These are phyloP conservation scores for Ormyrus nitidulus DNA, from an alignment of 2,888 invertebrate genomes.

Conservation along the genomic window DNA sequence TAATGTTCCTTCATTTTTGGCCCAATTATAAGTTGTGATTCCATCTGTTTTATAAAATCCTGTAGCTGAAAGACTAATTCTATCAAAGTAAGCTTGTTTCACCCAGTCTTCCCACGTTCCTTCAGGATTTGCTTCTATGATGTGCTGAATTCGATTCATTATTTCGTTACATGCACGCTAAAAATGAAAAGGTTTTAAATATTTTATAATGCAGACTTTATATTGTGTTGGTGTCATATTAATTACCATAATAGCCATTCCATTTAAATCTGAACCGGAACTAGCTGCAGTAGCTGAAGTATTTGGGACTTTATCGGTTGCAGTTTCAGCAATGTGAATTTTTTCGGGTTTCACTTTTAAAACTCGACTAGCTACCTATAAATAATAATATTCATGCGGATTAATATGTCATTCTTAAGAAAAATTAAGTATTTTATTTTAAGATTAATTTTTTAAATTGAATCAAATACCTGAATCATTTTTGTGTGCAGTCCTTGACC, in stretches of 20 bases:
- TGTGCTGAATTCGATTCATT: conserved; percentile 84
- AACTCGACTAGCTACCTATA: conserved; percentile 83
- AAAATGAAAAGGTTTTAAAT: conserved; percentile 47
- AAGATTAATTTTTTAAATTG: background rate
- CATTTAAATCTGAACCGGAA: conserved; percentile 91
- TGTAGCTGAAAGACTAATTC: conserved; percentile 88
- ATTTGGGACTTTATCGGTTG: conserved; percentile 94
- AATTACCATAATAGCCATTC: conserved; percentile 87
- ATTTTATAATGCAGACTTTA: background rate
- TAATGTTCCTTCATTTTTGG: conserved; percentile 82
- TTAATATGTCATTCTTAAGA: too few species aligned
- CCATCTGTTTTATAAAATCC: conserved; percentile 89
- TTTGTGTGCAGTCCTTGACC: conserved; percentile 98
- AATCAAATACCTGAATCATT: conserved; percentile 85
- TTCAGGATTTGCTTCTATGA: conserved; percentile 84
- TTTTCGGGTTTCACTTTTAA: conserved; percentile 83
- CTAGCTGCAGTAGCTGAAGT: conserved; percentile 94
- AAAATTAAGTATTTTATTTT: background rate
- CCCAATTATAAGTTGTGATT: conserved; percentile 82
- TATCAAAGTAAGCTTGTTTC: conserved; percentile 83
- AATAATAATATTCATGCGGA: background rate
- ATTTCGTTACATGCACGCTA: conserved; percentile 88
- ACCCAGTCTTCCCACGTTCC: conserved; percentile 92
- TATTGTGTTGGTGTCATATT: background rate
- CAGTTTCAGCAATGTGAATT: conserved; percentile 89